Conservation (phyloP, 2,113 vertebrate species). For the Gymnocephalus cernua region DNA sequence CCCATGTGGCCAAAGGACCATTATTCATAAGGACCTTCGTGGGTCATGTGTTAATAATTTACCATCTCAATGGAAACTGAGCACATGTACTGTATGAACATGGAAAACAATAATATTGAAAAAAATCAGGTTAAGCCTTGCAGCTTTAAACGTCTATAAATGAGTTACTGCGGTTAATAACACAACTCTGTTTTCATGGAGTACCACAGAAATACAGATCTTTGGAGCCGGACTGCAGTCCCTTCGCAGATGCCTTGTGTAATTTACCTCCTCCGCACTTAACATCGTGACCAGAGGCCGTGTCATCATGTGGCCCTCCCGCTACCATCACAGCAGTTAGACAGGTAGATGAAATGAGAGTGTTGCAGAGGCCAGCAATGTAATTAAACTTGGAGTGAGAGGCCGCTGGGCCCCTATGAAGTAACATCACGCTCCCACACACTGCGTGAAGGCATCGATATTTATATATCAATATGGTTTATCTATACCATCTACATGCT, state of each 20-base stretch:
- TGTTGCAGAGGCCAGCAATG: conserved; percentile 58
- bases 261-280: conserved; percentile 60
- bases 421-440: conserved; percentile 25
- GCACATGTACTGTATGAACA: not conserved
- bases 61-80: not conserved
- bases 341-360: conserved; percentile 74
- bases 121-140: conserved; percentile 8
- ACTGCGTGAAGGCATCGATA: not conserved
- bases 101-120: conserved; percentile 2
- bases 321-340: conserved; percentile 69
- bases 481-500: not conserved
- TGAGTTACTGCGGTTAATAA: conserved; percentile 57
- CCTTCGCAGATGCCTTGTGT: conserved; percentile 51
- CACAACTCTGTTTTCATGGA: conserved; percentile 25
- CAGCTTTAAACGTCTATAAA: conserved; percentile 46
- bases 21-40: not conserved
- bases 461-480: not conserved
- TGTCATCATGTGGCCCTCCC: conserved; percentile 59
- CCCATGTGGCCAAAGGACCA: not conserved
- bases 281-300: conserved; percentile 60
- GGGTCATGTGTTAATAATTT: not conserved
- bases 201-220: conserved; percentile 19
- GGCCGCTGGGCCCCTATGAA: conserved; percentile 52
- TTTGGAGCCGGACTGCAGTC: conserved; percentile 26
- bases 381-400: conserved; percentile 78